Evolutionary conservation across 2,888 invertebrate genomes (phyloP).

Genomic region (Phengaris alcon): DNA sequence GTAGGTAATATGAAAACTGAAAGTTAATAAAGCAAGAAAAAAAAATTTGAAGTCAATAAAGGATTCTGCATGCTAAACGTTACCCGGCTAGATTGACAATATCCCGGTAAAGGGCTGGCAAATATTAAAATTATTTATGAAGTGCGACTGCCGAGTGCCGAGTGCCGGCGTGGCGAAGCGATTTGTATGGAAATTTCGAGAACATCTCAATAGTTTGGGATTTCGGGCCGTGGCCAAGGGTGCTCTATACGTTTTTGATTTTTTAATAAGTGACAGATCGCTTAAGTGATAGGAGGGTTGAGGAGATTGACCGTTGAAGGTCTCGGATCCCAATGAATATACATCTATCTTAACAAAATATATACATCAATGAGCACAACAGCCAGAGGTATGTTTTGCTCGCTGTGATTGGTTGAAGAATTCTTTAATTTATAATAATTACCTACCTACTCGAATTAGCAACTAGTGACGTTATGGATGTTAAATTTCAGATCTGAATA

Average conservation of each 20-base stretch:
- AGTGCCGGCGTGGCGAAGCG: constrained; percentile 61
- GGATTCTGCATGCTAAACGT: not conserved
- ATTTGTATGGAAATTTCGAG: constrained; percentile 75
- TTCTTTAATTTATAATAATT: no score
- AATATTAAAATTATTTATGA: constrained; percentile 77
- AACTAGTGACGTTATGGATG: no score
- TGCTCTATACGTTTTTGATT: not conserved
- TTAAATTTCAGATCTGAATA: no score
- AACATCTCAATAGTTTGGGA: constrained; percentile 58
- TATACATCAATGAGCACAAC: no score
- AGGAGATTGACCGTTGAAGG: not conserved
- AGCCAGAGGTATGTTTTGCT: no score
- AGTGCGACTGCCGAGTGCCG: constrained; percentile 56
- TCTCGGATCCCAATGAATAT: not conserved
- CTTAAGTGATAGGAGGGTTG: not conserved
- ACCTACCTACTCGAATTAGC: no score
- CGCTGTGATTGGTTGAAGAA: no score
- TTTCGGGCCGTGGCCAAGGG: constrained; percentile 43
- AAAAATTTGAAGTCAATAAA: not conserved
- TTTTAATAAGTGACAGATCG: not conserved
- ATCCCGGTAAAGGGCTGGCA: constrained; percentile 44
- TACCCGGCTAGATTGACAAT: not conserved
- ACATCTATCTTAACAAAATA: no score
- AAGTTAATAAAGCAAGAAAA: not conserved
- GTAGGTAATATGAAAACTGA: not conserved